Conservation (phyloP, 2,797 vertebrate genomes). For the Dicrostonyx torquatus region DNA sequence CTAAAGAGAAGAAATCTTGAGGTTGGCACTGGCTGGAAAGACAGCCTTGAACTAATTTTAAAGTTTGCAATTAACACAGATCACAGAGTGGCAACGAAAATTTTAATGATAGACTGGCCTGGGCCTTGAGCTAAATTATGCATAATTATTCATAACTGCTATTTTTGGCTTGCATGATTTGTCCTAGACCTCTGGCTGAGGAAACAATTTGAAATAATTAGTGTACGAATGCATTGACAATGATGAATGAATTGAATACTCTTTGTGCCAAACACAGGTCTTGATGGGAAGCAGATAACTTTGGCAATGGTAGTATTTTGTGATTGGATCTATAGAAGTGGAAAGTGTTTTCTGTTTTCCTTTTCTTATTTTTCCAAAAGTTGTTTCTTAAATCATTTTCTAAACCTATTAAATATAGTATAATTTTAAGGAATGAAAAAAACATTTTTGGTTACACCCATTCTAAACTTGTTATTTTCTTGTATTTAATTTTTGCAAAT, state of each 20-base stretch:
- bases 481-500: background rate
- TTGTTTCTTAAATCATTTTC: constrained; percentile 67
- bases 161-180: constrained; percentile 94
- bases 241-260: constrained; percentile 92
- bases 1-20: constrained; percentile 71
- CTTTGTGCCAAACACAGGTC: constrained; percentile 84
- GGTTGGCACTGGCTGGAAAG: constrained; percentile 72
- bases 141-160: constrained; percentile 97
- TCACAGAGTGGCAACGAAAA: constrained; percentile 87
- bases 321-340: constrained; percentile 74
- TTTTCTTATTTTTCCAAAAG: constrained; percentile 28
- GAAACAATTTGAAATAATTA: constrained; percentile 98
- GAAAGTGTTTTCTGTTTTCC: constrained; percentile 63
- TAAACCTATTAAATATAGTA: constrained; percentile 43
- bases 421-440: constrained; percentile 67
- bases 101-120: constrained; percentile 88
- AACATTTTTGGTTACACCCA: background rate
- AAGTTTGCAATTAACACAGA: constrained; percentile 83
- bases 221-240: constrained; percentile 89
- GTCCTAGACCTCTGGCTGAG: constrained; percentile 92
- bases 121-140: constrained; percentile 97
- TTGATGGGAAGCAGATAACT: constrained; percentile 90
- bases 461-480: constrained; percentile 5
- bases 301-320: constrained; percentile 82
- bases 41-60: constrained; percentile 85